phyloP scores from a whole-genome alignment of 2,113 vertebrate species.

The Nansenia antarctica region DNA sequence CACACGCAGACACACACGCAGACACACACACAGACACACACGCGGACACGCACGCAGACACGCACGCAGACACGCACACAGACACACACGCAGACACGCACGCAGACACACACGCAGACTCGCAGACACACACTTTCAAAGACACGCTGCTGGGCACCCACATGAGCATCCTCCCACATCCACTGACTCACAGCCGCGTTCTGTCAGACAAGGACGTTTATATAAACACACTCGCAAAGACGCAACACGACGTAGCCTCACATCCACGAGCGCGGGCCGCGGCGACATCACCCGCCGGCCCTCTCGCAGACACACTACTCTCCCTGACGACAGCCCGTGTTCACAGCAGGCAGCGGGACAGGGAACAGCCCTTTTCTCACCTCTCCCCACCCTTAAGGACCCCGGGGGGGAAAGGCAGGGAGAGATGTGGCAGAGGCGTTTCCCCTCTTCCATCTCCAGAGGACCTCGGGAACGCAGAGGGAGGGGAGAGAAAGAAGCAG shows the following conservation, averaged over 20 bases:
- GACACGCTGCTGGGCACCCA: slow-evolving; percentile 7
- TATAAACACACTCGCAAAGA: neutral
- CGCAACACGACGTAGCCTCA: neutral
- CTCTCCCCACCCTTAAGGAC: neutral
- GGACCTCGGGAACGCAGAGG: neutral
- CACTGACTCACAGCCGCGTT: neutral
- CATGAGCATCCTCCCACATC: neutral
- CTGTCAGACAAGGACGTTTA: slow-evolving; percentile 3
- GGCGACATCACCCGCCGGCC: neutral
- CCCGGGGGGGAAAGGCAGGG: slow-evolving; percentile 3
- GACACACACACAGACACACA: slow-evolving; percentile 13
- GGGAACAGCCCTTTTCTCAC: slow-evolving; percentile 14
- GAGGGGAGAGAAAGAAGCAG: slow-evolving; percentile 2
- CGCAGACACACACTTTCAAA: slow-evolving; percentile 5
- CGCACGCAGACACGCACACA: neutral
- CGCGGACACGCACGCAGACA: neutral
- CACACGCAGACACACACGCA: neutral
- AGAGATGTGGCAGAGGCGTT: slow-evolving; percentile 20
- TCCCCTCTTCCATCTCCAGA: slow-evolving; percentile 37
- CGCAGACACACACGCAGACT: neutral
- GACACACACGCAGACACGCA: slow-evolving; percentile 36
- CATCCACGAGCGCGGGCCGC: neutral
- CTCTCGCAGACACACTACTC: neutral
- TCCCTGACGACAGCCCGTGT: neutral
- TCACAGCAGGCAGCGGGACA: slow-evolving; percentile 12